Evolutionary conservation across 2,888 invertebrate genomes (phyloP).

Genomic region (Drosophila greeni): DNA sequence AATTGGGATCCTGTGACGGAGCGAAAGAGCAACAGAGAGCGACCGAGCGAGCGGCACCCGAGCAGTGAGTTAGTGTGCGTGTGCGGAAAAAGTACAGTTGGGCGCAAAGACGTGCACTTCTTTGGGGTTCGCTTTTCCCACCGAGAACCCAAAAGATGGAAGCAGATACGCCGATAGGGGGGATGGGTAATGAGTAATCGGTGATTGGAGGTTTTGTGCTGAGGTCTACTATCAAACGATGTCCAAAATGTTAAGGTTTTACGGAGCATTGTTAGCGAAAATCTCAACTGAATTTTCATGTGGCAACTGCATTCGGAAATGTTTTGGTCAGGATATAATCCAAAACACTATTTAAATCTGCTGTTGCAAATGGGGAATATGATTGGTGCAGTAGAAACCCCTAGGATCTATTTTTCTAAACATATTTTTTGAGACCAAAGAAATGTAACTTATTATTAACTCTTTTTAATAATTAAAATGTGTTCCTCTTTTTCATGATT

Average conservation of each 20-base stretch:
- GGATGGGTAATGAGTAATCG: slow-evolving; percentile 17
- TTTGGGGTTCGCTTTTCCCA: slow-evolving; percentile 48
- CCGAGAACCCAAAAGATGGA: slow-evolving; percentile 13
- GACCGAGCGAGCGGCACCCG: slow-evolving; percentile 17
- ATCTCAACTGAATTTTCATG: slow-evolving; percentile 52
- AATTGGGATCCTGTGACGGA: slow-evolving; percentile 67
- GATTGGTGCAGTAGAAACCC: background rate
- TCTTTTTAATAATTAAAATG: too few species aligned
- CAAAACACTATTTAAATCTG: slow-evolving; percentile 25
- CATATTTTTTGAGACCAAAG: too few species aligned
- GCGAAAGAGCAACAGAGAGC: slow-evolving; percentile 36
- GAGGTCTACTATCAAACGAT: slow-evolving; percentile 54
- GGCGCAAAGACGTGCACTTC: slow-evolving; percentile 46
- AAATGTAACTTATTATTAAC: too few species aligned
- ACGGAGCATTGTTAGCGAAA: slow-evolving; percentile 60
- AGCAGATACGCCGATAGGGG: slow-evolving; percentile 2
- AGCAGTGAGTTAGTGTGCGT: slow-evolving; percentile 14
- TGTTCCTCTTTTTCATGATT: too few species aligned
- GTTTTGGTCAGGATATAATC: slow-evolving; percentile 10
- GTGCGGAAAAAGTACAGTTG: slow-evolving; percentile 64
- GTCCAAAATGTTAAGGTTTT: slow-evolving; percentile 30
- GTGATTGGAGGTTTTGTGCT: slow-evolving; percentile 42
- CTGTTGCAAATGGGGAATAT: slow-evolving; percentile 11
- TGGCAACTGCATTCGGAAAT: slow-evolving; percentile 48
- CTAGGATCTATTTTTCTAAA: background rate